phyloP scores from a whole-genome alignment of 1,140 invertebrate genomes.

The Sarcophaga peregrina region DNA sequence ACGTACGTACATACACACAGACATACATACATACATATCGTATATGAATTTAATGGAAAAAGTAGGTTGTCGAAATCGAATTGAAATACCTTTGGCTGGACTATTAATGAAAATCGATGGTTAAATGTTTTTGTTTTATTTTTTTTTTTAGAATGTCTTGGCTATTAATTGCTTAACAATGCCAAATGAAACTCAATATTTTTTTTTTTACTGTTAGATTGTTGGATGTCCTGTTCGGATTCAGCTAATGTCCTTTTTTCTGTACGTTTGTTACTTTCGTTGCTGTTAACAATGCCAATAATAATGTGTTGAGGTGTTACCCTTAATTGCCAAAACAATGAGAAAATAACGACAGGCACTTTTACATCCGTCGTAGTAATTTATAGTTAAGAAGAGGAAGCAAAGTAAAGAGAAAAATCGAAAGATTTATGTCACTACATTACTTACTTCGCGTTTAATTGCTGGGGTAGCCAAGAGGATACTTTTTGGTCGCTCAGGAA shows the following conservation, averaged over 20 bases:
- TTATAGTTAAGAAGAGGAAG: neutral
- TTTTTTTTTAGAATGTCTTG: neutral
- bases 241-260: neutral
- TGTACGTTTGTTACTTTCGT: neutral
- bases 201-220: neutral
- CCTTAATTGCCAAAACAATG: slow-evolving; percentile 13
- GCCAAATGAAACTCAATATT: neutral
- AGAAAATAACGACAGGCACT: slow-evolving; percentile 11
- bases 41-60: too few species aligned
- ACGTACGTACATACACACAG: neutral
- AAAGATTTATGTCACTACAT: slow-evolving; percentile 10
- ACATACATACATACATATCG: too few species aligned
- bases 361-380: neutral
- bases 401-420: neutral
- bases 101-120: slow-evolving; percentile 13
- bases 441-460: neutral
- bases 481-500: neutral
- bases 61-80: too few species aligned
- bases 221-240: neutral
- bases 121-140: neutral
- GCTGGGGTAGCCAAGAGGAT: neutral
- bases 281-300: neutral
- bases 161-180: slow-evolving; percentile 6
- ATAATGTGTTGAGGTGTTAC: slow-evolving; percentile 19
- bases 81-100: neutral